These are phyloP conservation scores for Acanthosepion pharaonis DNA, from an alignment of 2,888 invertebrate species.

Conservation along the genomic window DNA sequence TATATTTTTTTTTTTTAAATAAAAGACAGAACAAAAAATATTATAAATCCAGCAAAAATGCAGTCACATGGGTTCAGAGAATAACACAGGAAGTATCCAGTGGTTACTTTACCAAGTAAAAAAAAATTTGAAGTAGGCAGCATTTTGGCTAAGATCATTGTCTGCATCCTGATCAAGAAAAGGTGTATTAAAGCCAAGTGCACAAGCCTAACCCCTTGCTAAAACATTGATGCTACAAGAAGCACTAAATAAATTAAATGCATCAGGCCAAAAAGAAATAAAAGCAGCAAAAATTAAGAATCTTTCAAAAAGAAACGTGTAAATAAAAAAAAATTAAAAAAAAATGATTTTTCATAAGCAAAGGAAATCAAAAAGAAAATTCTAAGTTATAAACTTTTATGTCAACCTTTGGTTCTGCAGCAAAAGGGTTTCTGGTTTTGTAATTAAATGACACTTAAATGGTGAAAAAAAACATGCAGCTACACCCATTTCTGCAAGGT, in stretches of 20 bases:
- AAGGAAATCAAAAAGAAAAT: background rate
- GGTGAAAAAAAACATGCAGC: background rate
- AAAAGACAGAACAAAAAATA: background rate
- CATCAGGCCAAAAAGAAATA: background rate
- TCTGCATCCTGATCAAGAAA: constrained; percentile 9
- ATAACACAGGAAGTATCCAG: background rate
- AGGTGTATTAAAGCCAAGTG: background rate
- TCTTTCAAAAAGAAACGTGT: too few species aligned
- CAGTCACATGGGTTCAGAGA: background rate
- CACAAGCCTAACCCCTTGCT: too few species aligned
- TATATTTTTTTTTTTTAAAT: too few species aligned
- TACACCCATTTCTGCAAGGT: constrained; percentile 9
- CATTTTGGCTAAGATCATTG: background rate
- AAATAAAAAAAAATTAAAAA: too few species aligned
- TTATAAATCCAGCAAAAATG: background rate
- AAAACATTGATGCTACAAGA: background rate
- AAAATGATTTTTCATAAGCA: background rate
- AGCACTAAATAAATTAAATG: background rate
- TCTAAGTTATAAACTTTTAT: background rate
- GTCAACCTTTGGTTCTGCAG: constrained; percentile 4
- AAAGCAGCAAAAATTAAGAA: too few species aligned
- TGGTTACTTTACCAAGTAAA: background rate
- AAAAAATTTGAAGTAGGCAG: background rate
- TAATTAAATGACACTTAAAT: background rate
- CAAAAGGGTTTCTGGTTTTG: background rate